Evolutionary conservation across 2,113 vertebrate species (phyloP), one percentile per base, ranked within the genome.

Genomic region (Callaeas wilsoni): DNA sequence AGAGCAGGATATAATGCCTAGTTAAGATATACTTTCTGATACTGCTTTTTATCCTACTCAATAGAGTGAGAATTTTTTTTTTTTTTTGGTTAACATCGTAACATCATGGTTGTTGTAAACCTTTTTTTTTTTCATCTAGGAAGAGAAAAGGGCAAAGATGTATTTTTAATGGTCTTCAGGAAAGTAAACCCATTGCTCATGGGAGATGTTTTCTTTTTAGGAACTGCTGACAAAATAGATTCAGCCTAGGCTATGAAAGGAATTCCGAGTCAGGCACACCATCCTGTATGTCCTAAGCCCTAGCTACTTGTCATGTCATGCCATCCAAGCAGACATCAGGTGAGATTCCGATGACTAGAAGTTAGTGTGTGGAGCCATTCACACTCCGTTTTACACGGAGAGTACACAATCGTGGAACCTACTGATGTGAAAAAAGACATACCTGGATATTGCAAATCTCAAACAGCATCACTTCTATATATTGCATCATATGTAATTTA

Each of bases 61-160:
- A 4, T 0, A 50, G 3, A 1, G 2, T 59, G 33, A 49, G 32
- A 21, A 3, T 50, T n/a, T 62, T 33, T 56, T 2, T 80, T 23
- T 75, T 44, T 35, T 55, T 79, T 13, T 78, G 6, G 1, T n/a
- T 46, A 86, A 20, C 0, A 3, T 1, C 7, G 44, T 46, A 86
- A 20, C 0, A 3, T 1, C 7, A 49, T 23, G 7, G 33, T 92
- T 62, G 30, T 26, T 65, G 2, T 6, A 77, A 81, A 25, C 1
- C 7, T 1, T 46, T 16, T 32, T n/a, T 41, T 44, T 71, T 59
- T 26, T 0, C 2, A 49, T 18, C 5, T 21, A 47, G 8, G 5
- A 46, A 67, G 16, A 42, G 21, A 26, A 69, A 65, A 68, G 2
- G 32, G 52, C 19, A 62, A 49, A 23, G 2, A 25, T 23, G 4